Conservation (phyloP, 2,113 vertebrate genomes). For the Tragulus kanchil region DNA sequence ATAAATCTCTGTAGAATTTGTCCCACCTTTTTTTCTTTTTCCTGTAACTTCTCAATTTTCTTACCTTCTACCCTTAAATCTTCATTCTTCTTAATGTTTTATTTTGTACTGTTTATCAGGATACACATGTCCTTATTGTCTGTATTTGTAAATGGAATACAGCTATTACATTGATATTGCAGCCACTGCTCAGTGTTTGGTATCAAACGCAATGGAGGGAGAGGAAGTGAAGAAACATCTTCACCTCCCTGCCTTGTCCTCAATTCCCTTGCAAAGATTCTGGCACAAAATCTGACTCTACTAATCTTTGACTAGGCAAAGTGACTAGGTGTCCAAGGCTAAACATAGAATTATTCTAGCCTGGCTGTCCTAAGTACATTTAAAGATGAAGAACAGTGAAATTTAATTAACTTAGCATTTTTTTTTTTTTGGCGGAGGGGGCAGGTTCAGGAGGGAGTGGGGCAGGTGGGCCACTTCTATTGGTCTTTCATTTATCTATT, state of each 20-base stretch:
- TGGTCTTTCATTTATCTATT: no score
- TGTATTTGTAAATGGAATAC: neutral
- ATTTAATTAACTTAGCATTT: slow-evolving; percentile 2
- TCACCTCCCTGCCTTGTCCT: neutral
- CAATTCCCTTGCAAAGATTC: neutral
- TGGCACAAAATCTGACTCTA: neutral
- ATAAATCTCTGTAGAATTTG: neutral
- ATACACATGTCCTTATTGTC: neutral
- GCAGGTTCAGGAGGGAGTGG: no score
- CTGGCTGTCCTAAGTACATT: neutral
- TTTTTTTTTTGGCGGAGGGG: no score
- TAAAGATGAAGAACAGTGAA: neutral
- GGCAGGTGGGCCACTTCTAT: no score
- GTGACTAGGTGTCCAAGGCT: neutral
- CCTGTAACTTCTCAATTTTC: neutral
- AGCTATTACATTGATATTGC: neutral
- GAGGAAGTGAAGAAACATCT: neutral
- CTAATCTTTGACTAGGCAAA: neutral
- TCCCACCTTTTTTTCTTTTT: neutral
- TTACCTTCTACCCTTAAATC: neutral
- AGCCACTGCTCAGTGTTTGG: neutral
- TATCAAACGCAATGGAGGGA: neutral
- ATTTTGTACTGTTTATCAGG: neutral
- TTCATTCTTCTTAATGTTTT: slow-evolving; percentile 10
- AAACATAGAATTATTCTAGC: neutral